Base-by-base conservation (phyloP, 2,113 vertebrate species). In the Tachysurus vachellii region DNA sequence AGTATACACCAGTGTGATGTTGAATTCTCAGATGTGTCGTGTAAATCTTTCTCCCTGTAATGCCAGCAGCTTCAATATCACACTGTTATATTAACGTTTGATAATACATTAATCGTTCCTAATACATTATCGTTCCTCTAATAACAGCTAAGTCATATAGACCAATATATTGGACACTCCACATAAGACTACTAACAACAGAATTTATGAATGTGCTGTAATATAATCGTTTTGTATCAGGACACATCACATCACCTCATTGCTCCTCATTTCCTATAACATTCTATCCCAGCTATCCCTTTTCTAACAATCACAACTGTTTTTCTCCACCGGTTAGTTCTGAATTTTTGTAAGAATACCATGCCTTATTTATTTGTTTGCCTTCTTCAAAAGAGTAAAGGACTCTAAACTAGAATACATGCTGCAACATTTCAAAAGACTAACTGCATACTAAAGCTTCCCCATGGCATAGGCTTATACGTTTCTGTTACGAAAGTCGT, bases 371-470 rank as follows among this genome's bases (percentile, higher is more conserved):
- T 87, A 80, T 80, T 85, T 87, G 62, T 42, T 86, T 79, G 76
- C 81, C 80, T 79, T 54, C 44, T 85, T 90, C 71, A 82, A 82
- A 88, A 79, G 66, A 53, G 75, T 59, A 82, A 80, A 56, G n/a
- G 28, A 80, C 21, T 81, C 31, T 23, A 79, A 86, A 90, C 75
- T 76, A 42, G 82, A 85, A 88, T 71, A 59, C 87, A 79, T 81
- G 84, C 86, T 31, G 84, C 70, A 84, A 70, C 57, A 47, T 88
- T 87, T 85, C 83, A 85, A 88, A 89, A 56, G 61, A 68, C 84
- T 53, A 68, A 80, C 66, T 76, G 57, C 84, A 88, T 44, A 83
- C 59, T 86, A 19, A 71, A 84, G 80, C 75, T 87, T 77, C 83
- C 77, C 85, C 53, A 23, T 80, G 83, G 85, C 44, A 83, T 0